Percentiles rank a stretch among this genome's conserved stretches.
phyloP scores from a whole-genome alignment of 2,888 invertebrate genomes.

The Drepanosiphum platanoidis region DNA sequence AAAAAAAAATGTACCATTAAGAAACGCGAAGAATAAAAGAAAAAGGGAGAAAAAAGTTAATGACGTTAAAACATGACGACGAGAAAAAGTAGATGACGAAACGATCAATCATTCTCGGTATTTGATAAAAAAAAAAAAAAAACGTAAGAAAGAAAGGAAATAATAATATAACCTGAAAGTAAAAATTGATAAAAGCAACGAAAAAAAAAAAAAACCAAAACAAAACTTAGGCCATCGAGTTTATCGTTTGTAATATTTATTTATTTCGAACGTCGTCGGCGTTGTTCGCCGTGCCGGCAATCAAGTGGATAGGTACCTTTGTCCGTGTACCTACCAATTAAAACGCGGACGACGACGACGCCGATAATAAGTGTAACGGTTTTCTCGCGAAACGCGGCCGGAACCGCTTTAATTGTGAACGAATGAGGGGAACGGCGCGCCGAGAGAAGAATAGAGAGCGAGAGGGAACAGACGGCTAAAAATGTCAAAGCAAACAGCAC shows the following conservation, averaged over 20 bases:
- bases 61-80: slow-evolving; percentile 33
- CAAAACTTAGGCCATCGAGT: slow-evolving; percentile 55
- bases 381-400: background rate
- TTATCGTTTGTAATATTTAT: slow-evolving; percentile 51
- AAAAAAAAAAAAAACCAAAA: background rate
- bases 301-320: background rate
- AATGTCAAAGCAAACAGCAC: background rate
- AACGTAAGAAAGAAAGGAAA: too few species aligned
- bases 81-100: slow-evolving; percentile 27
- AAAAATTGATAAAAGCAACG: slow-evolving; percentile 45
- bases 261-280: background rate
- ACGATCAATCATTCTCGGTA: slow-evolving; percentile 55
- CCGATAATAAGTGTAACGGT: slow-evolving; percentile 11
- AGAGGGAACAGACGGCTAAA: background rate
- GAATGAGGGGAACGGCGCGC: background rate
- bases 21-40: slow-evolving; percentile 13
- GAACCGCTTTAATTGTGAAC: background rate
- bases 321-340: slow-evolving; percentile 20
- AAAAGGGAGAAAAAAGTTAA: slow-evolving; percentile 24
- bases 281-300: background rate
- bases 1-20: slow-evolving; percentile 21
- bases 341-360: background rate
- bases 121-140: slow-evolving; percentile 1
- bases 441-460: too few species aligned
- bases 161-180: slow-evolving; percentile 43